These are phyloP conservation scores for Andricus quercusramuli DNA, from an alignment of 2,888 invertebrate genomes.

Conservation along the genomic window DNA sequence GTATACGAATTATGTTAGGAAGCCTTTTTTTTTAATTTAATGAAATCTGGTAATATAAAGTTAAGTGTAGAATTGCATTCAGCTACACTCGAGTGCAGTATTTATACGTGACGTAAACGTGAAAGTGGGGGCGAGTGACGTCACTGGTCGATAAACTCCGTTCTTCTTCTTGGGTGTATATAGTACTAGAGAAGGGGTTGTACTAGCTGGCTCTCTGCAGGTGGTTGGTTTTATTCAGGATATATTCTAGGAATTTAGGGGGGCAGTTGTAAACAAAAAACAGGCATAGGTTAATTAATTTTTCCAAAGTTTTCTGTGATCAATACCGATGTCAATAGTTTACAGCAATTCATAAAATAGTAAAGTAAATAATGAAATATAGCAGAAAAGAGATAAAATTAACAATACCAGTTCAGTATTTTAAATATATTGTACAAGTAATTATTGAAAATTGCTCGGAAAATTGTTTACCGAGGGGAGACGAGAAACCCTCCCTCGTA, in stretches of 20 bases:
- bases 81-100: background rate
- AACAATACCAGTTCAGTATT: too few species aligned
- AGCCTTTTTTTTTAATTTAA: background rate
- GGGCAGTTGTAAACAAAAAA: too few species aligned
- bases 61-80: background rate
- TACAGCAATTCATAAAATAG: background rate
- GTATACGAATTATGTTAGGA: background rate
- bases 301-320: too few species aligned
- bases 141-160: conserved; percentile 75
- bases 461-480: too few species aligned
- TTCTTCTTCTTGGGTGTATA: conserved; percentile 62
- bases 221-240: background rate
- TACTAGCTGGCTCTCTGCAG: background rate
- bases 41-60: background rate
- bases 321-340: too few species aligned
- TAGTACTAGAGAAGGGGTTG: conserved; percentile 5
- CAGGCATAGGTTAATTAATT: too few species aligned
- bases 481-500: background rate
- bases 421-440: too few species aligned
- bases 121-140: conserved; percentile 71
- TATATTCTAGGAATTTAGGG: too few species aligned
- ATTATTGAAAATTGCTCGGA: too few species aligned
- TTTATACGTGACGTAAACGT: conserved; percentile 73
- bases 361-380: too few species aligned
- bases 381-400: too few species aligned